phyloP scores from a whole-genome alignment of 2,113 vertebrate genomes.

The Tyto alba region DNA sequence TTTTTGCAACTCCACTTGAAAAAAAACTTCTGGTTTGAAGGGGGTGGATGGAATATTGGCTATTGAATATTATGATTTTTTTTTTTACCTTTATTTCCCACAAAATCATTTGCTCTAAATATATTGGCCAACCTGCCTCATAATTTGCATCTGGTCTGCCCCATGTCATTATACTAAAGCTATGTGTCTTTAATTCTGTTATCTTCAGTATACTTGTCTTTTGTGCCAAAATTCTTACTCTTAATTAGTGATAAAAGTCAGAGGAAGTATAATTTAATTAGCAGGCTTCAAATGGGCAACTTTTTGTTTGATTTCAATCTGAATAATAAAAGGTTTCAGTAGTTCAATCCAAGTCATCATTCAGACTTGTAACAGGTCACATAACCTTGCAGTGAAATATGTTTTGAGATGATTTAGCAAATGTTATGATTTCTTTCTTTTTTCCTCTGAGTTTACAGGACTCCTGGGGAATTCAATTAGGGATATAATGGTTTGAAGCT shows the following conservation, averaged over 20 bases:
- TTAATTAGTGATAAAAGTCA: conserved; percentile 58
- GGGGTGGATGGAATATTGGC: neutral
- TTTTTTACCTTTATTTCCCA: neutral
- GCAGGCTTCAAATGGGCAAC: conserved; percentile 48
- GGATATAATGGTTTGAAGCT: conserved; percentile 81
- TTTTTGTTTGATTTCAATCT: conserved; percentile 64
- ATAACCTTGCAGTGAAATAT: conserved; percentile 77
- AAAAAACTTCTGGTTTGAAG: neutral
- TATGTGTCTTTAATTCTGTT: neutral
- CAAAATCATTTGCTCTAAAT: neutral
- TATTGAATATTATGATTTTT: neutral
- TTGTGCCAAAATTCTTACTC: conserved; percentile 34
- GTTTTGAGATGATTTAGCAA: conserved; percentile 77
- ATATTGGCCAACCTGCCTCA: neutral
- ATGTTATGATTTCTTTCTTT: conserved; percentile 78
- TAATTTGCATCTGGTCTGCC: neutral
- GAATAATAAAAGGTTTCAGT: conserved; percentile 66
- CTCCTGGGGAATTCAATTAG: conserved; percentile 84
- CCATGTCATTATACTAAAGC: neutral
- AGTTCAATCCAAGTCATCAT: conserved; percentile 65
- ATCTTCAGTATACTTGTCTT: conserved; percentile 21
- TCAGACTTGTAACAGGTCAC: conserved; percentile 65
- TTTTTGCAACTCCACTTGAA: conserved; percentile 2
- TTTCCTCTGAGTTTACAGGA: conserved; percentile 77
- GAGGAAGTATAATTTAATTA: conserved; percentile 68